A percentile compares a stretch with the other conserved stretches of the same genome.
Conservation (phyloP, 2,797 vertebrate species). For the Rhabdomys pumilio region DNA sequence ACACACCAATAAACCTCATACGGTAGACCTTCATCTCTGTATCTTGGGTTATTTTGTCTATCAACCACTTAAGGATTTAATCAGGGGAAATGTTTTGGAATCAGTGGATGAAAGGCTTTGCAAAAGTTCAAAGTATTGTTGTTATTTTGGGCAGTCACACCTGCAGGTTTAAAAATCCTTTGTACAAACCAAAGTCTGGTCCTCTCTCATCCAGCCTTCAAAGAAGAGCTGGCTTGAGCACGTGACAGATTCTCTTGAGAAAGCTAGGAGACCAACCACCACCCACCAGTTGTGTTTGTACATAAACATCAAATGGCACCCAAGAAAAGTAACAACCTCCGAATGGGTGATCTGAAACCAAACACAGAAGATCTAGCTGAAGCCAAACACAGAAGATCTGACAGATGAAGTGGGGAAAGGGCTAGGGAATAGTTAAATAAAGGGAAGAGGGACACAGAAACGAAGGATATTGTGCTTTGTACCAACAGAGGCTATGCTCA, state of each 20-base stretch:
- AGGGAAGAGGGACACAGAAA: background rate
- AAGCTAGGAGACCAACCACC: background rate
- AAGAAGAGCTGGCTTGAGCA: constrained; percentile 37
- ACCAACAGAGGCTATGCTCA: constrained; percentile 28
- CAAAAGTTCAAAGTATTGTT: constrained; percentile 77
- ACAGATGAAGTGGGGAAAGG: background rate
- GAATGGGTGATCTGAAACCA: background rate
- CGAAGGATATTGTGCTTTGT: background rate
- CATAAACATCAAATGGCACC: background rate
- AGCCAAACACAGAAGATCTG: background rate
- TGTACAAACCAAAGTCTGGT: constrained; percentile 52
- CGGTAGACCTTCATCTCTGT: background rate
- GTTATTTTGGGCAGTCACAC: constrained; percentile 66
- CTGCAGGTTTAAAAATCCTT: constrained; percentile 68
- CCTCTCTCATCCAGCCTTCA: constrained; percentile 71
- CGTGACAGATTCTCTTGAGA: constrained; percentile 49
- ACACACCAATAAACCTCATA: background rate
- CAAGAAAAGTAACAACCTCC: background rate
- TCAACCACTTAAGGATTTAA: constrained; percentile 49
- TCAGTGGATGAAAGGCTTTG: constrained; percentile 62
- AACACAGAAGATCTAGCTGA: background rate
- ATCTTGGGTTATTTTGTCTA: constrained; percentile 62
- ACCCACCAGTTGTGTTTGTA: constrained; percentile 8
- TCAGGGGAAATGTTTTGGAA: constrained; percentile 75
- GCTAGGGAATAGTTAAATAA: constrained; percentile 21